Evolutionary conservation across 1,140 invertebrate species (phyloP).

Genomic region (Camponotus vicinus): DNA sequence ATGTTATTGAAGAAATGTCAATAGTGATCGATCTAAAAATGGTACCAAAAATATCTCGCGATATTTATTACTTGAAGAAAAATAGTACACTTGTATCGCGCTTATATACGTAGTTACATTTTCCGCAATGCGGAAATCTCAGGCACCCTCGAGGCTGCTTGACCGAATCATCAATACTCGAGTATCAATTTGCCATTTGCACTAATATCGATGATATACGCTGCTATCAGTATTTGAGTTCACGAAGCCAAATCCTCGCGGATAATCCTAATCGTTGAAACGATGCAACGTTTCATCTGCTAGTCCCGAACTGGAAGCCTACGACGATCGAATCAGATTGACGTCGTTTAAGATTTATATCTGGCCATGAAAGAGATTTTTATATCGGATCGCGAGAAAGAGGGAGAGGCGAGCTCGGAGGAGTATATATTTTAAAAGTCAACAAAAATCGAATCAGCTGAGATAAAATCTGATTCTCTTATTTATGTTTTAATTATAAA

Average conservation of each 20-base stretch:
- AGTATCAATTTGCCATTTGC: constrained; percentile 24
- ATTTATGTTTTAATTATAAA: no score
- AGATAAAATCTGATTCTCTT: no score
- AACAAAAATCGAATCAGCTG: no score
- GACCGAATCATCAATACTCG: background rate
- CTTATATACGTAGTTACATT: constrained; percentile 10
- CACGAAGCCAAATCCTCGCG: constrained; percentile 47
- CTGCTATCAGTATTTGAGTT: background rate
- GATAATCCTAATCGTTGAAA: constrained; percentile 65
- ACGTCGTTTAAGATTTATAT: constrained; percentile 58
- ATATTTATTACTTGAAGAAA: background rate
- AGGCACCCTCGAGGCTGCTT: constrained; percentile 1
- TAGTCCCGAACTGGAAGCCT: constrained; percentile 48
- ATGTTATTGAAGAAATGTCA: background rate
- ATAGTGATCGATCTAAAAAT: background rate
- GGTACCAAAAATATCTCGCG: background rate
- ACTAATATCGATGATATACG: constrained; percentile 15
- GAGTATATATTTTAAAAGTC: no score
- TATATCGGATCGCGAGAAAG: no score
- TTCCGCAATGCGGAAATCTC: constrained; percentile 44
- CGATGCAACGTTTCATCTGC: constrained; percentile 56
- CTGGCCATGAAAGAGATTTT: constrained; percentile 20
- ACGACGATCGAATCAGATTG: constrained; percentile 66
- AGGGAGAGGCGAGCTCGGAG: no score
- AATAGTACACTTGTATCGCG: background rate